These are phyloP conservation scores for Dysidea cf. avara DNA, from an alignment of 37 sponge, comb jelly and placozoan species.

Conservation along the genomic window DNA sequence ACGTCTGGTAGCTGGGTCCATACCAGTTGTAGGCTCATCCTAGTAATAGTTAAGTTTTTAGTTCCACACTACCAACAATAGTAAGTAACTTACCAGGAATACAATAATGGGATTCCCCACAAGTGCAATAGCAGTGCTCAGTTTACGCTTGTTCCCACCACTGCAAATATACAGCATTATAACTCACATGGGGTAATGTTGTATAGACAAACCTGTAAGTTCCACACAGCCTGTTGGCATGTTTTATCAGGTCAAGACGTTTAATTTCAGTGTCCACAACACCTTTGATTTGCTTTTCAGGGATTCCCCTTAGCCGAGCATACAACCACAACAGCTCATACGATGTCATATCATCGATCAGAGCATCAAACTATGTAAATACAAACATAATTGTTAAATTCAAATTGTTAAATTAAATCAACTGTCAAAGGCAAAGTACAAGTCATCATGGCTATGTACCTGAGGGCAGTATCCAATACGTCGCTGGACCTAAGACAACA, in stretches of 20 bases:
- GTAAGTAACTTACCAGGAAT: no score
- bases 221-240: conserved; percentile 77
- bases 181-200: neutral
- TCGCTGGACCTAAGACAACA: conserved; percentile 48
- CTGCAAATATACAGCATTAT: conserved; percentile 16
- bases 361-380: conserved; percentile 86
- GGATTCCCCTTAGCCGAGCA: conserved; percentile 89
- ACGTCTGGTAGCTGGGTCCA: no score
- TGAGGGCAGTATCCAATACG: conserved; percentile 80
- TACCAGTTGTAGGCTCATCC: no score
- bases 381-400: no score
- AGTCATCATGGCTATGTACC: no score
- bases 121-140: conserved; percentile 82
- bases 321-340: no score
- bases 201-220: conserved; percentile 59
- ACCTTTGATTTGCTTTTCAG: conserved; percentile 34
- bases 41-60: no score
- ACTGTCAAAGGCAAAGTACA: no score
- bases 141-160: conserved; percentile 80
- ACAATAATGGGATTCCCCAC: no score
- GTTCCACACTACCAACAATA: no score
- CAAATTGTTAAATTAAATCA: no score
- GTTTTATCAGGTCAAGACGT: conserved; percentile 64
- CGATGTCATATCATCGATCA: conserved; percentile 59
- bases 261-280: conserved; percentile 57